Percentiles rank a stretch among this genome's conserved stretches.
These are phyloP conservation scores for Apamea crenata DNA, from an alignment of 2,888 invertebrate species.

Conservation along the genomic window DNA sequence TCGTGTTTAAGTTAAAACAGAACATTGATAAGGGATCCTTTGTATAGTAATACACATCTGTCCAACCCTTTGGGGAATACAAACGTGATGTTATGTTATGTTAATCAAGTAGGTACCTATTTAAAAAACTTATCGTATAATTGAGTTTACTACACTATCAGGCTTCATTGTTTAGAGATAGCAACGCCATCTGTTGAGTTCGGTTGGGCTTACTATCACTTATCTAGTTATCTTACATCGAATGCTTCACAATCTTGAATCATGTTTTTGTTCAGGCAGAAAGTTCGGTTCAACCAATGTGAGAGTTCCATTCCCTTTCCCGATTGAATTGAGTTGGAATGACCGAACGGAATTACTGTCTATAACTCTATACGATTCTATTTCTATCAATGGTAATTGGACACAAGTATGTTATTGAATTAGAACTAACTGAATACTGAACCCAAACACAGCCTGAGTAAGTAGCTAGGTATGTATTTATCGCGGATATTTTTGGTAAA, in stretches of 20 bases:
- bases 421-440: background rate
- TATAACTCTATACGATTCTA: background rate
- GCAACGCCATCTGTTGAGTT: slow-evolving; percentile 41
- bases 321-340: background rate
- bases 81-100: background rate
- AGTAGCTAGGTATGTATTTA: background rate
- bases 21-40: background rate
- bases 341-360: background rate
- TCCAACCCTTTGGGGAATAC: background rate
- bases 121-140: background rate
- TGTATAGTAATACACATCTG: background rate
- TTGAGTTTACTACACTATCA: background rate
- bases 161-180: slow-evolving; percentile 6
- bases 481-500: background rate
- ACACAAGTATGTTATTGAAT: background rate
- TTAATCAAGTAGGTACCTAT: background rate
- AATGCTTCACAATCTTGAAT: slow-evolving; percentile 14
- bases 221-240: background rate
- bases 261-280: background rate
- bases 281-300: background rate
- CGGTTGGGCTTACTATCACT: background rate
- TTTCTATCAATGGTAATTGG: background rate
- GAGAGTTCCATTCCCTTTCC: background rate
- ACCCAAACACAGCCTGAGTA: too few relatives aligned
- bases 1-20: background rate